phyloP scores from a whole-genome alignment of 2,888 invertebrate species.

The Mesopsocus fuscifrons region DNA sequence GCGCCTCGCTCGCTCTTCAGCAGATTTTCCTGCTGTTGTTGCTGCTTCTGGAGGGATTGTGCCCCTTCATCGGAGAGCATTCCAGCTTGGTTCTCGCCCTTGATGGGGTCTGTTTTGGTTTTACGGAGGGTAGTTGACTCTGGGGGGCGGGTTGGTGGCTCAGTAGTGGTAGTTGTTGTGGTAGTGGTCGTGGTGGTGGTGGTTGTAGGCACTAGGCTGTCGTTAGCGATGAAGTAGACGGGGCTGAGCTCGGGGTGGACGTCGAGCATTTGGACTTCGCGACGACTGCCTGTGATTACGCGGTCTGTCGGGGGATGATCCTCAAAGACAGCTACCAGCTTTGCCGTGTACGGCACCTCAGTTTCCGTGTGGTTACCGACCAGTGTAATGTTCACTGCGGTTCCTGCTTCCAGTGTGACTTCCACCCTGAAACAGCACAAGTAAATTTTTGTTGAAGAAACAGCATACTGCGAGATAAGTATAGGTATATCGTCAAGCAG shows the following conservation, averaged over 20 bases:
- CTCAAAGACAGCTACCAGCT: slow-evolving; percentile 45
- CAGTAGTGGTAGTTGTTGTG: slow-evolving; percentile 23
- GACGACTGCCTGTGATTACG: slow-evolving; percentile 38
- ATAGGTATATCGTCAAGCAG: no score
- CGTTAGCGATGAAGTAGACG: slow-evolving; percentile 53
- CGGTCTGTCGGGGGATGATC: slow-evolving; percentile 38
- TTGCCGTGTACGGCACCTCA: slow-evolving; percentile 55
- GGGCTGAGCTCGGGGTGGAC: slow-evolving; percentile 54
- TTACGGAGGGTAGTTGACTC: slow-evolving; percentile 19
- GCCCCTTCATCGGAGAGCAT: slow-evolving; percentile 24
- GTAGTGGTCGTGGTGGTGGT: slow-evolving; percentile 37
- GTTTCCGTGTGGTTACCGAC: slow-evolving; percentile 50
- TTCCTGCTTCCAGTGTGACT: slow-evolving; percentile 51
- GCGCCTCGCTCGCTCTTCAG: no score
- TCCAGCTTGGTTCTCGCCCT: slow-evolving; percentile 26
- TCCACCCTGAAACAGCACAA: slow-evolving; percentile 33
- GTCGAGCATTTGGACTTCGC: slow-evolving; percentile 45
- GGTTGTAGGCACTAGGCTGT: slow-evolving; percentile 59
- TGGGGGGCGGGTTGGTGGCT: slow-evolving; percentile 28
- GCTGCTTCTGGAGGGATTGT: no score
- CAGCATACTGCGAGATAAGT: no score
- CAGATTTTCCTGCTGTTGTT: no score
- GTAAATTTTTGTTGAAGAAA: no score
- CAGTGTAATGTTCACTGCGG: slow-evolving; percentile 64
- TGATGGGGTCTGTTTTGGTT: slow-evolving; percentile 15